Evolutionary conservation across 2,888 invertebrate species (phyloP), one percentile per base, ranked within the genome.

Genomic region (Bellardia pandia): DNA sequence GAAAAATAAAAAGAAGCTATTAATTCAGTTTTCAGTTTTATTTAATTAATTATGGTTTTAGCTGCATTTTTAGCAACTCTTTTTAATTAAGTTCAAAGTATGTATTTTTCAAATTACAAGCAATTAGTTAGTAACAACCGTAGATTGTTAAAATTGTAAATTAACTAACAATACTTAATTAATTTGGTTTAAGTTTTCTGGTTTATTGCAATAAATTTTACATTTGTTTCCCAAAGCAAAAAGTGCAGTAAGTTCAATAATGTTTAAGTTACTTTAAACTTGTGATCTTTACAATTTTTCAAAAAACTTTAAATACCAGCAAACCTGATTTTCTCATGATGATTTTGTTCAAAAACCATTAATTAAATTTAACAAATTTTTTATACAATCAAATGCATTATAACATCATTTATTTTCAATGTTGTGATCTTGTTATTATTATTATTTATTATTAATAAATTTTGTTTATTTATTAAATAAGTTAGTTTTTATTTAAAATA

Each of bases 81-180:
- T 66, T 80, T 82, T 60, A 78, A 84, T 83, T 86, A 84, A 80
- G 83, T 84, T 80, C 83, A 84, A 86, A 80, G 77, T 72, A 77
- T 81, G 37, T 71, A 40, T 37, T 79, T 79, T 71, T n/a, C 16
- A 56, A 66, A 77, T 42, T 60, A 16, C 37, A 13, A 37, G 48
- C 74, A 74, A 86, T 77, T 85, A 76, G 37, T 2, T 9, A 60
- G 51, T 1, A 23, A 75, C 62, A 30, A 14, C 13, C 30, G 60
- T 23, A 14, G n/a, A 6, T 51, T 5, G 13, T 11, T 23, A 56
- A 23, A 56, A 56, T 56, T 23, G 23, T 23, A 13, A 7, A 13
- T 6, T 56, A 33, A 3, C 30, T 51, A 6, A 51, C n/a, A 51
- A 51, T 3, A 45, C 11, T 45, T 51, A 51, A 58, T 23, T 58